Conservation (phyloP, 1,140 invertebrate species). For the Leptinotarsa undecemlineata region DNA sequence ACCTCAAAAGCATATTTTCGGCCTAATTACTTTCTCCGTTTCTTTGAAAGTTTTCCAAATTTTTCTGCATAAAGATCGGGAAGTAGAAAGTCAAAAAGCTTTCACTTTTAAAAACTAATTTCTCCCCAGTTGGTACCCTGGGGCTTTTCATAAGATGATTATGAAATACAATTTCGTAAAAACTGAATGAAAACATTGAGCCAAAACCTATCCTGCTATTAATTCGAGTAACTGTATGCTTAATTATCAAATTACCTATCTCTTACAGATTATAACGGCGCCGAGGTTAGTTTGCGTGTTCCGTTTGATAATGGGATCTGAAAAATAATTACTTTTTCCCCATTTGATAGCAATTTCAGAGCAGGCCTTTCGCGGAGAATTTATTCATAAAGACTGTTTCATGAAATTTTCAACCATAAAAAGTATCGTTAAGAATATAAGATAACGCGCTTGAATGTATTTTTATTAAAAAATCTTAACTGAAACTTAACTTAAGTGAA, state of each 20-base stretch:
- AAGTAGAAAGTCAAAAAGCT: no score
- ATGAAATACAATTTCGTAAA: no score
- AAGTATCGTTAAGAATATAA: neutral
- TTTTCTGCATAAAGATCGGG: no score
- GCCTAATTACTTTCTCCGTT: no score
- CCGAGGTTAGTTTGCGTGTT: slow-evolving; percentile 2
- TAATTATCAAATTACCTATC: slow-evolving; percentile 6
- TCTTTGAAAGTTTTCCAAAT: no score
- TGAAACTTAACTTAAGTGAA: no score
- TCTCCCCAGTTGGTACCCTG: no score
- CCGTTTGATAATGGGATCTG: slow-evolving; percentile 5
- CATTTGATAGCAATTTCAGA: slow-evolving; percentile 1
- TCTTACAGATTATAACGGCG: slow-evolving; percentile 5
- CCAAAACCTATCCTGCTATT: neutral
- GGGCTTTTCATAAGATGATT: no score
- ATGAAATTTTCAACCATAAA: slow-evolving; percentile 4
- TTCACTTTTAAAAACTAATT: no score
- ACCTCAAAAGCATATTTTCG: no score
- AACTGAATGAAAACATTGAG: neutral
- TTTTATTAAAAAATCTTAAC: neutral
- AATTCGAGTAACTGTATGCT: neutral
- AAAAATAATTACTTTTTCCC: slow-evolving; percentile 8
- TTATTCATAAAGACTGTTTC: slow-evolving; percentile 8
- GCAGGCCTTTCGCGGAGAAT: neutral
- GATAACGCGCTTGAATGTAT: neutral